Evolutionary conservation across 2,797 vertebrate genomes (phyloP).

Genomic region (Acanthurus lineatus): DNA sequence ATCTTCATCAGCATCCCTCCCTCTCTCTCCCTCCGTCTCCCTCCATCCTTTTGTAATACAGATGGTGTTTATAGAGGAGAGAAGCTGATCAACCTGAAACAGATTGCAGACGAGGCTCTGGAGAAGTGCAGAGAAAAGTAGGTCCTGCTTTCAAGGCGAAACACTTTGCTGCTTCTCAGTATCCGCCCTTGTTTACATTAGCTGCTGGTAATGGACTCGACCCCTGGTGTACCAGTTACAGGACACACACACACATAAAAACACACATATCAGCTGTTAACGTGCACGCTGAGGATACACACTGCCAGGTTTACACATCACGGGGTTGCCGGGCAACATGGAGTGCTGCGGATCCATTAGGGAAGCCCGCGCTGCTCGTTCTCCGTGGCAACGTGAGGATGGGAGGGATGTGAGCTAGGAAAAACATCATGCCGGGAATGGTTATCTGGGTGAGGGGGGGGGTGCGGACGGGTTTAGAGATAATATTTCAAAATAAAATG

Average conservation of each 20-base stretch:
- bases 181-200: slow-evolving; percentile 63
- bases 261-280: slow-evolving; percentile 63
- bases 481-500: slow-evolving; percentile 1
- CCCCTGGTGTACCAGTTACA: slow-evolving; percentile 48
- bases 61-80: slow-evolving; percentile 88
- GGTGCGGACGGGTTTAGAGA: background rate
- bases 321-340: slow-evolving; percentile 79
- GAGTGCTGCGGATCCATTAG: slow-evolving; percentile 57
- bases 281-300: slow-evolving; percentile 50
- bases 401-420: slow-evolving; percentile 31
- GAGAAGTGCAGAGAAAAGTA: slow-evolving; percentile 84
- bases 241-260: slow-evolving; percentile 27
- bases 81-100: slow-evolving; percentile 88
- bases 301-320: slow-evolving; percentile 45
- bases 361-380: slow-evolving; percentile 58
- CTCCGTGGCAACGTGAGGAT: slow-evolving; percentile 57
- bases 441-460: slow-evolving; percentile 1
- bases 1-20: background rate
- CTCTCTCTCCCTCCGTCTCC: background rate
- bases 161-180: slow-evolving; percentile 31
- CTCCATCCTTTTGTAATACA: slow-evolving; percentile 46
- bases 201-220: slow-evolving; percentile 48
- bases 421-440: slow-evolving; percentile 45
- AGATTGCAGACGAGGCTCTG: slow-evolving; percentile 85
- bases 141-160: slow-evolving; percentile 31